These are phyloP conservation scores for Patella vulgata DNA, from an alignment of 1,140 invertebrate genomes.

Conservation along the genomic window DNA sequence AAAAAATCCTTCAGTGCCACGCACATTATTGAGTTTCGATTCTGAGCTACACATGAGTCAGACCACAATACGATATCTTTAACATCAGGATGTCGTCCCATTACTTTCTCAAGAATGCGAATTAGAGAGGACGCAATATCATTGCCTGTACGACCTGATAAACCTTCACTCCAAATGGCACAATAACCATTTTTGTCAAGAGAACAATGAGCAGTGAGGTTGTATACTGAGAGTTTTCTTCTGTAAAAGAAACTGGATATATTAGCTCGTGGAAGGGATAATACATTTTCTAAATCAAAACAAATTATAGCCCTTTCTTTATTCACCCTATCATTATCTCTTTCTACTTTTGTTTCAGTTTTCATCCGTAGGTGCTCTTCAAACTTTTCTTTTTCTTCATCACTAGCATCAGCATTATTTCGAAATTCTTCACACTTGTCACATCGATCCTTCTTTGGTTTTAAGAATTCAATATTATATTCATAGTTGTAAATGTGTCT, in stretches of 20 bases:
- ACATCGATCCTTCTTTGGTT: conserved; percentile 32
- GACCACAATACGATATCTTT: conserved; percentile 24
- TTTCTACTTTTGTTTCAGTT: conserved; percentile 17
- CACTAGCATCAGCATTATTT: not conserved
- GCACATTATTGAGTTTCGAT: too few relatives aligned
- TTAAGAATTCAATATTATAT: conserved; percentile 29
- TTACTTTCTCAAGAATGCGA: conserved; percentile 22
- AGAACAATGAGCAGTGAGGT: conserved; percentile 31
- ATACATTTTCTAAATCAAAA: conserved; percentile 32
- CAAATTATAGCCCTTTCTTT: conserved; percentile 11
- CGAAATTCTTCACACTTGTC: conserved; percentile 21
- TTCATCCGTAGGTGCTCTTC: conserved; percentile 8
- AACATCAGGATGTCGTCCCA: conserved; percentile 14
- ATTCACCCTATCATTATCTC: conserved; percentile 13
- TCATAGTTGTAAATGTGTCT: conserved; percentile 24
- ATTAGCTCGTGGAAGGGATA: conserved; percentile 18
- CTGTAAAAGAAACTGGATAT: conserved; percentile 27
- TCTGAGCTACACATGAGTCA: too few relatives aligned
- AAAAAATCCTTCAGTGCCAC: conserved; percentile 14
- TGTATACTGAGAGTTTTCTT: conserved; percentile 25
- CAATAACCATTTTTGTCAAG: conserved; percentile 27
- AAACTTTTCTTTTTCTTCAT: conserved; percentile 5
- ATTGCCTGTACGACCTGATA: conserved; percentile 32
- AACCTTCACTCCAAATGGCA: conserved; percentile 31
- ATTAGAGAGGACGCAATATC: conserved; percentile 38